A percentile compares a stretch with the other conserved stretches of the same genome.
Conservation (phyloP, 2,888 invertebrate genomes). For the Crocallis elinguaria region DNA sequence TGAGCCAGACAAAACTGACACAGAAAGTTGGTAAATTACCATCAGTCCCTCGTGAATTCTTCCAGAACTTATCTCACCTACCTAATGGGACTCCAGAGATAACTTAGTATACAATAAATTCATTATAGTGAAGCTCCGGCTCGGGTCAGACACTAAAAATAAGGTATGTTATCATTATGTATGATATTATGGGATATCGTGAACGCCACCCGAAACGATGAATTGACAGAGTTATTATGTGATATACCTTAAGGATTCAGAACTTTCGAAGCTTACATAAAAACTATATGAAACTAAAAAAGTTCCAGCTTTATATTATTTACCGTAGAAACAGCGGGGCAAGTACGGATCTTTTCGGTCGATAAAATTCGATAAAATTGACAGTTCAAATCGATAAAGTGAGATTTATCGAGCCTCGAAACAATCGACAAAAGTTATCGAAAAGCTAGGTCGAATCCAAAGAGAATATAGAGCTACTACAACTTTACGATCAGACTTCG, state of each 20-base stretch:
- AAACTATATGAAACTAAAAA: no score
- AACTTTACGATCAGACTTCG: no score
- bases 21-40: constrained; percentile 35
- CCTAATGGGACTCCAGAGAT: constrained; percentile 45
- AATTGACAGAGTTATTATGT: constrained; percentile 13
- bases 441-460: no score
- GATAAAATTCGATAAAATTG: no score
- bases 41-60: constrained; percentile 27
- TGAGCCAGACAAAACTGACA: constrained; percentile 7
- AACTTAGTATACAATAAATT: constrained; percentile 67
- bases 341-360: no score
- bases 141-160: constrained; percentile 26
- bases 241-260: background rate
- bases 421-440: no score
- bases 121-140: constrained; percentile 54
- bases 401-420: no score
- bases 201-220: constrained; percentile 14
- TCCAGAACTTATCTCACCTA: constrained; percentile 29
- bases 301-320: no score
- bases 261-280: no score
- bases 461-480: no score
- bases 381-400: no score
- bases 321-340: no score
- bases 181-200: constrained; percentile 11
- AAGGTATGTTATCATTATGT: constrained; percentile 19